Evolutionary conservation across 2,797 vertebrate species (phyloP).

Genomic region (Sorex maritimensis): DNA sequence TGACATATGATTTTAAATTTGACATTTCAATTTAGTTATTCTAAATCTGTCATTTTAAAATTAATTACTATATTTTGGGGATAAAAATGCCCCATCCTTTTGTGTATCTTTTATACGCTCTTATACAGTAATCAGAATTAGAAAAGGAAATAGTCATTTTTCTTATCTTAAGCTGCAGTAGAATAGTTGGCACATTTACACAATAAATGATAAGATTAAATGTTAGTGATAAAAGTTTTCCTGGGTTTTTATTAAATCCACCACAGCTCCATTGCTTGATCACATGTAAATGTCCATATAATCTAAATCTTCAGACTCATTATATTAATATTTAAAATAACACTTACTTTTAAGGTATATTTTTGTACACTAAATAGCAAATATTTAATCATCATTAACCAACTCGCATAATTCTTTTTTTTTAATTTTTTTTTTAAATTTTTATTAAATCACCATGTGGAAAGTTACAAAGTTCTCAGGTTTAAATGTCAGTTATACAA

Average conservation of each 20-base stretch:
- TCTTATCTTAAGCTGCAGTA: constrained; percentile 26
- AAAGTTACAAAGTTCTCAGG: too few species aligned
- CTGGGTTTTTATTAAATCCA: constrained; percentile 36
- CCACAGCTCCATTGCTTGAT: neutral
- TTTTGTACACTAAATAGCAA: neutral
- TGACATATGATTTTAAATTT: constrained; percentile 79
- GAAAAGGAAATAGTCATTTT: constrained; percentile 46
- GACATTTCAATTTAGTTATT: constrained; percentile 80
- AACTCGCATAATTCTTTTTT: neutral
- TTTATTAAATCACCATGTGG: too few species aligned
- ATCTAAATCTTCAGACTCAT: constrained; percentile 15
- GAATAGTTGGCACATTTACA: constrained; percentile 58
- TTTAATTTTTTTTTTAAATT: too few species aligned
- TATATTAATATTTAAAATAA: constrained; percentile 54
- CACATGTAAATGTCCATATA: constrained; percentile 33
- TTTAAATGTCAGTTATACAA: too few species aligned
- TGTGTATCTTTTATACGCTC: constrained; percentile 53
- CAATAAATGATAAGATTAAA: constrained; percentile 62
- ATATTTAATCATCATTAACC: constrained; percentile 15
- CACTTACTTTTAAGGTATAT: constrained; percentile 23
- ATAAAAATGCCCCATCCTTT: constrained; percentile 63
- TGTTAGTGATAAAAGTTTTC: constrained; percentile 31
- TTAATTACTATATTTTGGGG: constrained; percentile 62
- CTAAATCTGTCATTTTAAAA: constrained; percentile 76
- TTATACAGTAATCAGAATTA: constrained; percentile 65